Evolutionary conservation across 2,113 vertebrate genomes (phyloP).

Genomic region (Rhodinocichla rosea): DNA sequence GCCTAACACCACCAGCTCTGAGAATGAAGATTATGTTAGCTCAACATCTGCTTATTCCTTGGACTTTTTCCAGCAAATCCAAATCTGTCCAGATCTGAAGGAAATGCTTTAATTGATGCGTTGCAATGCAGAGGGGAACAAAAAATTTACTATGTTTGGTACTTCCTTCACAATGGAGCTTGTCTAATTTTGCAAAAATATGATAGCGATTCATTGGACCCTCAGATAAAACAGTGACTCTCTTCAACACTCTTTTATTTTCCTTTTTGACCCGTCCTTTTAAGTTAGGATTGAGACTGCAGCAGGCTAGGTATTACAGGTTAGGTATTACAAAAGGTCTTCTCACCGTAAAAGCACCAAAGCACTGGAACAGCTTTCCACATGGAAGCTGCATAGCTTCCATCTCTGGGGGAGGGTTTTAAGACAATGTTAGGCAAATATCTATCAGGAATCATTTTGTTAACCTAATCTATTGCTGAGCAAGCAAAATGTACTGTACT

Average conservation of each 20-base stretch:
- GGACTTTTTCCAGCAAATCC: background rate
- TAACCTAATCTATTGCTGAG: background rate
- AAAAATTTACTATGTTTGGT: background rate
- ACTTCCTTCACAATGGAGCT: background rate
- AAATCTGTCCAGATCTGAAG: background rate
- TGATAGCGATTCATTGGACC: background rate
- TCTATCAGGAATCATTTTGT: background rate
- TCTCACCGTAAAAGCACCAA: background rate
- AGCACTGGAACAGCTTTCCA: background rate
- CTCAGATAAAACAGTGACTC: background rate
- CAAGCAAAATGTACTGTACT: background rate
- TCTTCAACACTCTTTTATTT: rapidly evolving
- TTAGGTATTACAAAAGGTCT: background rate
- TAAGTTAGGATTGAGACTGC: background rate
- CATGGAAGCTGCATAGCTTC: background rate
- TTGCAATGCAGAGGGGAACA: background rate
- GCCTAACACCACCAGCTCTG: background rate
- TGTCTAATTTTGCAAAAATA: background rate
- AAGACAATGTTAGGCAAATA: background rate
- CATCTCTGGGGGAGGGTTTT: background rate
- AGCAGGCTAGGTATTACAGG: too few relatives aligned
- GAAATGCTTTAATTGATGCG: background rate
- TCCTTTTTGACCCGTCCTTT: background rate
- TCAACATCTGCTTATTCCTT: background rate
- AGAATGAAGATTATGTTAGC: background rate